Percentiles rank a stretch among this genome's conserved stretches.
phyloP scores from a whole-genome alignment of 1,140 invertebrate species.

The Diuraphis noxia region DNA sequence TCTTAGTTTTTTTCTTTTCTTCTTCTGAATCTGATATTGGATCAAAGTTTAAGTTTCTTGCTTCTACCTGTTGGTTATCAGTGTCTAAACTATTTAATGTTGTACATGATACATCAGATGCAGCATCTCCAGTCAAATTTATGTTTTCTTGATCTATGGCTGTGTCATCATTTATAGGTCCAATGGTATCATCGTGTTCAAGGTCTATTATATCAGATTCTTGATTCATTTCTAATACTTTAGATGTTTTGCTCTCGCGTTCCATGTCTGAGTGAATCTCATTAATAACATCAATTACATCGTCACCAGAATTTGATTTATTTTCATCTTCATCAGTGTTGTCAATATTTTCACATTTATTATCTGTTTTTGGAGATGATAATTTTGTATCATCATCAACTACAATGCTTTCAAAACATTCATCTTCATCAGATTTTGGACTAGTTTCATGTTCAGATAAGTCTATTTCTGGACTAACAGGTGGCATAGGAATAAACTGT shows the following conservation, averaged over 20 bases:
- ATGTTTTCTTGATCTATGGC: background rate
- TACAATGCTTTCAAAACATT: constrained; percentile 60
- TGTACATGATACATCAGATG: constrained; percentile 33
- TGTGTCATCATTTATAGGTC: background rate
- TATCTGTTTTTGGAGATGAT: constrained; percentile 61
- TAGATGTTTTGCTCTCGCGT: constrained; percentile 58
- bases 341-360: constrained; percentile 57
- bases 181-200: background rate
- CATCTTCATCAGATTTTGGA: constrained; percentile 61
- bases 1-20: constrained; percentile 37
- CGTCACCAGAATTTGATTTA: constrained; percentile 40
- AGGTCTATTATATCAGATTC: background rate
- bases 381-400: constrained; percentile 60
- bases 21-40: constrained; percentile 50
- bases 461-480: constrained; percentile 59
- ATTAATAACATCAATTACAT: constrained; percentile 55
- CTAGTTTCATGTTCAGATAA: constrained; percentile 36
- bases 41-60: constrained; percentile 21
- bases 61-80: background rate
- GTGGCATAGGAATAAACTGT: constrained; percentile 61
- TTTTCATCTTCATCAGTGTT: constrained; percentile 63
- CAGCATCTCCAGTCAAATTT: constrained; percentile 21
- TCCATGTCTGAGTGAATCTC: constrained; percentile 31
- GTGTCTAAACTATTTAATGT: constrained; percentile 32
- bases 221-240: background rate